Evolutionary conservation across 2,797 vertebrate genomes (phyloP).

Genomic region (Anguilla megastoma): DNA sequence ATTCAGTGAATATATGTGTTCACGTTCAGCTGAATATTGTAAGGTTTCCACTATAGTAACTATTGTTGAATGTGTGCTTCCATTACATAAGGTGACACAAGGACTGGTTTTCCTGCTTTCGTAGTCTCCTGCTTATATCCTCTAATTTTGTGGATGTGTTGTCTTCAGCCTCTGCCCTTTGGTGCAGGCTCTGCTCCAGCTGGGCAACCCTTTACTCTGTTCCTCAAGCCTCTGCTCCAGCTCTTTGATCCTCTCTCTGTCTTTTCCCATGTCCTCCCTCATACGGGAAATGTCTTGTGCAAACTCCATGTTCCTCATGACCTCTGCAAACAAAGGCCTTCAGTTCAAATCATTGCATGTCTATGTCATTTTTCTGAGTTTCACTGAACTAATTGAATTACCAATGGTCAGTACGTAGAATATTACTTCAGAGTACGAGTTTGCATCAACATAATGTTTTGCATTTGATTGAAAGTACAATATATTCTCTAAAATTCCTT

Average conservation of each 20-base stretch:
- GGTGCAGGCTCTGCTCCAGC: not conserved
- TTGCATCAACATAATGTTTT: not conserved
- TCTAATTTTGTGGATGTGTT: not conserved
- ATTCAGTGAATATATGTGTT: not conserved
- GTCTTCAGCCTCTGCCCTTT: not conserved
- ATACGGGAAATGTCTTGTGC: not conserved
- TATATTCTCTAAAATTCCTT: not conserved
- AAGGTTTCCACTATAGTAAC: too few species aligned
- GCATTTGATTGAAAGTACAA: not conserved
- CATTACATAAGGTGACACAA: too few species aligned
- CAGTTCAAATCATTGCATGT: not conserved
- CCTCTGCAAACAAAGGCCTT: not conserved
- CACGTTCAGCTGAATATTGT: not conserved
- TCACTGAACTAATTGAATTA: not conserved
- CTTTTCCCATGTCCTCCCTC: not conserved
- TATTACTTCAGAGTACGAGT: not conserved
- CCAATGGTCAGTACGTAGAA: not conserved
- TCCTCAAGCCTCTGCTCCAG: not conserved
- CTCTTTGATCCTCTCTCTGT: not conserved
- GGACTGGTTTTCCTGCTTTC: too few species aligned
- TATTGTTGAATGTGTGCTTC: too few species aligned
- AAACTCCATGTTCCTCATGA: not conserved
- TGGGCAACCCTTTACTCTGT: not conserved
- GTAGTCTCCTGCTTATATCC: not conserved
- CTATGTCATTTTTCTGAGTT: not conserved